phyloP scores from a whole-genome alignment of 2,113 vertebrate genomes.

The Rhinichthys klamathensis region DNA sequence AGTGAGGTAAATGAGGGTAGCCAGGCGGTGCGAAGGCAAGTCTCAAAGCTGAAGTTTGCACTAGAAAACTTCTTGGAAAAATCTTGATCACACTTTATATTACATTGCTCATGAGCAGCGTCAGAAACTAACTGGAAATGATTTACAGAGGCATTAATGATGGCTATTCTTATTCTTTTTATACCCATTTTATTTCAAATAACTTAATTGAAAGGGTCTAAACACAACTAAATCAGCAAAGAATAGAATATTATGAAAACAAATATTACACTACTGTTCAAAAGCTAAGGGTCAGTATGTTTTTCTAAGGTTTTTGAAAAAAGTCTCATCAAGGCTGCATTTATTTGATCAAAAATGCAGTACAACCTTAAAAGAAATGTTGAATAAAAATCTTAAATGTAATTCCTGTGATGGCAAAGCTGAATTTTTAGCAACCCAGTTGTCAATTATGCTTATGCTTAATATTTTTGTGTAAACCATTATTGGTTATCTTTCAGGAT shows the following conservation, averaged over 20 bases:
- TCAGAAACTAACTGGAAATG: not conserved
- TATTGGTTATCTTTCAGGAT: not conserved
- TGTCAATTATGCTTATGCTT: not conserved
- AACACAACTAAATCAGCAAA: not conserved
- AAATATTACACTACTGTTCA: not conserved
- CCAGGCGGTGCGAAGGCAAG: not conserved
- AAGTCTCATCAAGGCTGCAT: not conserved
- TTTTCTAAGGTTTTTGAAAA: not conserved
- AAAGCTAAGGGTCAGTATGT: not conserved
- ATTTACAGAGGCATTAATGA: not conserved
- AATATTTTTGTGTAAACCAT: not conserved
- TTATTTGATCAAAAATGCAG: not conserved
- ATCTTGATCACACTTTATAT: conserved; percentile 19
- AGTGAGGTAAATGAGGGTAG: conserved; percentile 26
- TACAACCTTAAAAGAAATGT: not conserved
- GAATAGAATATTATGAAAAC: not conserved
- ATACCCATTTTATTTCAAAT: not conserved
- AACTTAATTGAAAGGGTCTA: not conserved
- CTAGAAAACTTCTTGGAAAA: not conserved
- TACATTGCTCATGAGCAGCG: not conserved
- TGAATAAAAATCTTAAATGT: not conserved
- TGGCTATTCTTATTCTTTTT: not conserved
- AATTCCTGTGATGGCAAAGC: not conserved
- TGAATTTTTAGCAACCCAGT: not conserved
- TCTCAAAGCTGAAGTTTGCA: conserved; percentile 21